Evolutionary conservation across 2,113 vertebrate species (phyloP).

Genomic region (Monopterus albus): DNA sequence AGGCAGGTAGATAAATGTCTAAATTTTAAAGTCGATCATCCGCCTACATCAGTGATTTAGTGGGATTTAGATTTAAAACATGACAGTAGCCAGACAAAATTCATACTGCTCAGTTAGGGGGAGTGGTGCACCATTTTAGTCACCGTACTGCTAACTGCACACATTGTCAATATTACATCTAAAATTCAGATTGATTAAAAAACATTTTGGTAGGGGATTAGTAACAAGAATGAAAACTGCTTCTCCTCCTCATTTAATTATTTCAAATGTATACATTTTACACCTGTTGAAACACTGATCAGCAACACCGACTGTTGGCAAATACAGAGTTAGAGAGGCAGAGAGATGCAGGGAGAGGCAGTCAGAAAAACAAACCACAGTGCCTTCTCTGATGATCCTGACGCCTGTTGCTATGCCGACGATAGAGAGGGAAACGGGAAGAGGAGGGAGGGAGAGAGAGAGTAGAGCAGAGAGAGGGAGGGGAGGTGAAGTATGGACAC

Average conservation of each 20-base stretch:
- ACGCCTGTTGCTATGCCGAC: constrained; percentile 85
- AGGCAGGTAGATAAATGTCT: constrained; percentile 2
- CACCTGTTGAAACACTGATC: constrained; percentile 38
- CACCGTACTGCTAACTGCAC: background rate
- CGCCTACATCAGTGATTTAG: constrained; percentile 14
- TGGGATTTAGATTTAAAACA: constrained; percentile 10
- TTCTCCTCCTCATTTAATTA: background rate
- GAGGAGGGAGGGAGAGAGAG: constrained; percentile 34
- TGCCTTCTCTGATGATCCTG: constrained; percentile 76
- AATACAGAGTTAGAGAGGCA: constrained; percentile 32
- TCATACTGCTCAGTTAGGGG: constrained; percentile 55
- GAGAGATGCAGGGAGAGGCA: constrained; percentile 31
- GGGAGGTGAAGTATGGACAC: constrained; percentile 52
- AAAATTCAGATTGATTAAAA: background rate
- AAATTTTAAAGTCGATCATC: background rate
- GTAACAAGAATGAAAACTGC: background rate
- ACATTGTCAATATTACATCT: constrained; percentile 11
- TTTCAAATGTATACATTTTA: constrained; percentile 14
- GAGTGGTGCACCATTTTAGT: constrained; percentile 21
- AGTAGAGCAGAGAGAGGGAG: constrained; percentile 28
- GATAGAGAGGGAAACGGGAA: constrained; percentile 66
- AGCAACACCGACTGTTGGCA: constrained; percentile 37
- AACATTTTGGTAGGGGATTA: background rate
- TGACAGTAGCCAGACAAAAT: constrained; percentile 5
- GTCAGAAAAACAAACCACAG: constrained; percentile 59